Evolutionary conservation across 2,113 vertebrate genomes (phyloP).

Genomic region (Delphinus delphis): DNA sequence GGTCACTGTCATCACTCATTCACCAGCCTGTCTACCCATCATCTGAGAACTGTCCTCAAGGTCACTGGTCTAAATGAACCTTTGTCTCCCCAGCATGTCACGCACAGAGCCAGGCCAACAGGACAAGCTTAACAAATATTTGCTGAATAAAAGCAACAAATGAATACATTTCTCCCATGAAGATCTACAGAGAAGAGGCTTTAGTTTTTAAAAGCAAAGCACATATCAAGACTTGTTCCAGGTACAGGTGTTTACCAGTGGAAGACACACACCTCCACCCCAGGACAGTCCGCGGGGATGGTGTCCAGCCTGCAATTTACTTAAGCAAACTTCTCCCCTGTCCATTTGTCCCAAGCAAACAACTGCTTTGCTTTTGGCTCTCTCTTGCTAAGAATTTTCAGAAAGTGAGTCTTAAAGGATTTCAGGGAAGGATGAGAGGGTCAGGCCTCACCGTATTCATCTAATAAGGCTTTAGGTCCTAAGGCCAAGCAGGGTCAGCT

Average conservation of each 20-base stretch:
- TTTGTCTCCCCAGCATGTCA: neutral
- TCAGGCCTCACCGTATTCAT: fast-evolving
- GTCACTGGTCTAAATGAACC: fast-evolving
- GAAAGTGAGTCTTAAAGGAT: neutral
- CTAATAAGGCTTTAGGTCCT: neutral
- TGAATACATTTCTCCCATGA: neutral
- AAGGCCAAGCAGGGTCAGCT: neutral
- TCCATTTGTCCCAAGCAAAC: neutral
- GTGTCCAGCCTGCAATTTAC: neutral
- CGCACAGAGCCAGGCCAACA: neutral
- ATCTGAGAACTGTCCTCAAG: fast-evolving
- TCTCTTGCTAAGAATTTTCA: neutral
- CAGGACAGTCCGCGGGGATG: neutral
- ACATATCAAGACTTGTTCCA: neutral
- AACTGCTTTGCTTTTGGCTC: neutral
- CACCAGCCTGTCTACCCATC: neutral
- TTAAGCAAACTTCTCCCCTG: neutral
- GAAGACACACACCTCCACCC: neutral
- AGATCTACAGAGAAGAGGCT: neutral
- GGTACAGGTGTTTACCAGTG: neutral
- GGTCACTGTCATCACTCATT: fast-evolving
- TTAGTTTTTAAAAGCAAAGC: neutral
- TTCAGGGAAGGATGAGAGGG: neutral
- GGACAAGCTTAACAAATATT: neutral
- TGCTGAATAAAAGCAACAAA: neutral